Percentiles rank a stretch among this genome's conserved stretches.
phyloP scores from a whole-genome alignment of 1,140 invertebrate species.

The Saccostrea glomerata region DNA sequence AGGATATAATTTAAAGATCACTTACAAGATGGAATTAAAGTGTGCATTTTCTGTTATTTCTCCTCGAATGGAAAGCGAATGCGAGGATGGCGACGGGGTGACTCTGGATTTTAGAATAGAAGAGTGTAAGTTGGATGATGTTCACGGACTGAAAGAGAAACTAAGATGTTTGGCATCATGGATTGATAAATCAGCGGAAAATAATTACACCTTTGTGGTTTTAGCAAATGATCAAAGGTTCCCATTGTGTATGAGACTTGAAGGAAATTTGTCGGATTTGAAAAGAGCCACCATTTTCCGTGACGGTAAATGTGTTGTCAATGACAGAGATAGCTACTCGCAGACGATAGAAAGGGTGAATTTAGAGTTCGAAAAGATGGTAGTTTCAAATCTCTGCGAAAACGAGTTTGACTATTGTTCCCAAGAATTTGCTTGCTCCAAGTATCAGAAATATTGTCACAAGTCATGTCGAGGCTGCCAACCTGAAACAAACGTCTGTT shows the following conservation, averaged over 20 bases:
- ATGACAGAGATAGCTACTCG: constrained; percentile 43
- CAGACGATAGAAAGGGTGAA: constrained; percentile 54
- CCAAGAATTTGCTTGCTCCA: constrained; percentile 42
- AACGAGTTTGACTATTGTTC: constrained; percentile 54
- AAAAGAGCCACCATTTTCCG: constrained; percentile 62
- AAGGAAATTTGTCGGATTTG: constrained; percentile 61
- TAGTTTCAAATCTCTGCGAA: constrained; percentile 50
- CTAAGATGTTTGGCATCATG: constrained; percentile 67
- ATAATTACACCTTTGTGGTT: constrained; percentile 64
- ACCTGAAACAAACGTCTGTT: constrained; percentile 37
- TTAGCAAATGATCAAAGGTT: constrained; percentile 52
- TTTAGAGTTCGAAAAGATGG: constrained; percentile 48
- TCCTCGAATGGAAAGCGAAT: constrained; percentile 70
- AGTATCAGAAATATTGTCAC: constrained; percentile 44
- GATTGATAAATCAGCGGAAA: constrained; percentile 50
- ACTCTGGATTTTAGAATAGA: constrained; percentile 64
- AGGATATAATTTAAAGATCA: constrained; percentile 65
- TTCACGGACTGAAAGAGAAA: constrained; percentile 34
- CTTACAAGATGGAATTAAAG: constrained; percentile 51
- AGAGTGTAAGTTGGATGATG: constrained; percentile 59
- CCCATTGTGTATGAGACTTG: constrained; percentile 60
- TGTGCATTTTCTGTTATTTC: constrained; percentile 58
- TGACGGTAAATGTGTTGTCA: constrained; percentile 65
- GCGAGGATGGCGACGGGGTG: constrained; percentile 67
- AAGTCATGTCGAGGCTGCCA: constrained; percentile 47